Percentiles rank a stretch among this genome's conserved stretches.
These are phyloP conservation scores for Microctenopoma stevenorrisi DNA, from an alignment of 2,797 vertebrate genomes.

Conservation along the genomic window DNA sequence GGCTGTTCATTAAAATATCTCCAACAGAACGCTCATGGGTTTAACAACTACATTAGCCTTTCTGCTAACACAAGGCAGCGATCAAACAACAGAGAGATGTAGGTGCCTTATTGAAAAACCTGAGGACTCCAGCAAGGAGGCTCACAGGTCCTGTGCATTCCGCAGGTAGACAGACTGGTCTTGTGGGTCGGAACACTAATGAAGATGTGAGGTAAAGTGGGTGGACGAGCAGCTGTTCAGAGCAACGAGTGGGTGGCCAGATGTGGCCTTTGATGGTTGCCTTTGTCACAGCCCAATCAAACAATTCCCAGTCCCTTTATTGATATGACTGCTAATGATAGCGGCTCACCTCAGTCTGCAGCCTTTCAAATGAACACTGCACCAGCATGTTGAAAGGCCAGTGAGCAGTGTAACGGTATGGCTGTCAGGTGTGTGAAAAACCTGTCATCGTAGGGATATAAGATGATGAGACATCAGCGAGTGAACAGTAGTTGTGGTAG, in stretches of 20 bases:
- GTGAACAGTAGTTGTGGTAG: slow-evolving; percentile 36
- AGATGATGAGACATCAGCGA: slow-evolving; percentile 43
- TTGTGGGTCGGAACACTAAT: slow-evolving; percentile 73
- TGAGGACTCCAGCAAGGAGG: slow-evolving; percentile 58
- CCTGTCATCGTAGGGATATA: slow-evolving; percentile 45
- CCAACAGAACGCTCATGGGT: slow-evolving; percentile 75
- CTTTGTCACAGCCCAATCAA: slow-evolving; percentile 68
- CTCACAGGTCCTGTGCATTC: slow-evolving; percentile 40
- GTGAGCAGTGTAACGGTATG: slow-evolving; percentile 38
- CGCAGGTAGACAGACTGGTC: slow-evolving; percentile 41
- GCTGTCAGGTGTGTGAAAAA: slow-evolving; percentile 41
- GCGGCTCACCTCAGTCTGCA: slow-evolving; percentile 50
- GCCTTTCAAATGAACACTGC: slow-evolving; percentile 54
- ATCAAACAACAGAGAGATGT: slow-evolving; percentile 73
- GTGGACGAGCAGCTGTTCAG: slow-evolving; percentile 61
- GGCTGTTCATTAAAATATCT: slow-evolving; percentile 86
- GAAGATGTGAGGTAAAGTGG: slow-evolving; percentile 60
- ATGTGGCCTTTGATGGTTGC: slow-evolving; percentile 72
- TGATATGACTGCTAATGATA: slow-evolving; percentile 58
- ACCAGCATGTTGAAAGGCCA: slow-evolving; percentile 51
- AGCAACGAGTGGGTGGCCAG: slow-evolving; percentile 68
- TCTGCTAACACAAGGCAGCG: slow-evolving; percentile 64
- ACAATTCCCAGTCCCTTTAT: slow-evolving; percentile 56
- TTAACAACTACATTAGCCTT: slow-evolving; percentile 72
- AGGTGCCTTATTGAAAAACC: slow-evolving; percentile 48